Evolutionary conservation across 2,888 invertebrate genomes (phyloP).

Genomic region (Nephrocerus scutellatus): DNA sequence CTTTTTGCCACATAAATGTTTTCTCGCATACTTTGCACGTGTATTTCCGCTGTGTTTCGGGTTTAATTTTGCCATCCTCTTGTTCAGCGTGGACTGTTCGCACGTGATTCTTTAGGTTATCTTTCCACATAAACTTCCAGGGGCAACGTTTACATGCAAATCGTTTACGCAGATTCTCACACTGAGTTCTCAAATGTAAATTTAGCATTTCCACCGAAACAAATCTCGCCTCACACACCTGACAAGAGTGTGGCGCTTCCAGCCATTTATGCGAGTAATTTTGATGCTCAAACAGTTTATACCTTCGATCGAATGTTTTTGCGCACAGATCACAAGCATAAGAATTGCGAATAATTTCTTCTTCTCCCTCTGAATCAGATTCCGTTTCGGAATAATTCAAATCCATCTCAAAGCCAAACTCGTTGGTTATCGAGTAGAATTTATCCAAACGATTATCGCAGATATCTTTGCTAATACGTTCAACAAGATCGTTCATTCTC

Average conservation of each 20-base stretch:
- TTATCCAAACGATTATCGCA: conserved; percentile 26
- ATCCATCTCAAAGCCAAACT: conserved; percentile 40
- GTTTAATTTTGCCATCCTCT: conserved; percentile 18
- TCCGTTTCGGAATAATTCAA: conserved; percentile 36
- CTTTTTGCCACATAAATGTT: conserved; percentile 32
- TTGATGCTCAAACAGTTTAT: conserved; percentile 40
- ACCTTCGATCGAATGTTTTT: conserved; percentile 32
- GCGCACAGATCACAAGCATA: conserved; percentile 37
- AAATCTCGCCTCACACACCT: conserved; percentile 51
- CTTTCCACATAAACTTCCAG: conserved; percentile 41
- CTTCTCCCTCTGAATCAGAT: conserved; percentile 25
- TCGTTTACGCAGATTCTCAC: conserved; percentile 36
- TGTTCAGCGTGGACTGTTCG: too few relatives aligned
- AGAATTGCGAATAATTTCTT: conserved; percentile 14
- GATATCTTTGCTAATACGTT: conserved; percentile 31
- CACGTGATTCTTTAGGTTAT: conserved; percentile 37
- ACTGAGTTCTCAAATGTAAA: conserved; percentile 49
- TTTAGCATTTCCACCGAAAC: conserved; percentile 49
- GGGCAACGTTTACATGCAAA: conserved; percentile 40
- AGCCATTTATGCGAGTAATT: conserved; percentile 39
- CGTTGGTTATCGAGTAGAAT: conserved; percentile 44
- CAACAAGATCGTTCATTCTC: conserved; percentile 22
- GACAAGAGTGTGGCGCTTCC: conserved; percentile 50
- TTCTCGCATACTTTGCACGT: neutral
- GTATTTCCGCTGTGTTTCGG: conserved; percentile 15